These are phyloP conservation scores for Aplysina aerophoba DNA, from an alignment of 37 sponge, comb jelly and placozoan species.

Conservation along the genomic window DNA sequence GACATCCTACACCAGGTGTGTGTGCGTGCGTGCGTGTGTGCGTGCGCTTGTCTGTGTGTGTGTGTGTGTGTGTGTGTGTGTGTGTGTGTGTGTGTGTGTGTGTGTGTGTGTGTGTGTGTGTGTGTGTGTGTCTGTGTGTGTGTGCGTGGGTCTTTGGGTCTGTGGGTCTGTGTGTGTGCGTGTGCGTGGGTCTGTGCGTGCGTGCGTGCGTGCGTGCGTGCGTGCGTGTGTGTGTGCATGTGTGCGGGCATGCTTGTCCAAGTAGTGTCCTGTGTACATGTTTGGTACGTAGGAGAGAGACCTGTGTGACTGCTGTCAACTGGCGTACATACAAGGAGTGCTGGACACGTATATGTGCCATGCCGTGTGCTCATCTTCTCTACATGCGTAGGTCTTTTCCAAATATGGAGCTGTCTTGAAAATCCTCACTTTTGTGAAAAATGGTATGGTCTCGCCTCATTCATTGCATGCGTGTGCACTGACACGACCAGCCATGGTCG, in stretches of 20 bases:
- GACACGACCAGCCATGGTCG: background rate
- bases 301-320: background rate
- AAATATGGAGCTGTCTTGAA: slow-evolving; percentile 86
- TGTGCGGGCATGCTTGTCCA: too few relatives aligned
- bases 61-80: background rate
- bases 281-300: background rate
- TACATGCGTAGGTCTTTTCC: slow-evolving; percentile 70
- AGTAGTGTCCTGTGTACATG: too few relatives aligned
- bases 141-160: background rate
- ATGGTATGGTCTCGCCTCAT: slow-evolving; percentile 73
- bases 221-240: background rate
- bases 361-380: background rate
- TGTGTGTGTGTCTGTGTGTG: background rate
- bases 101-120: slow-evolving; percentile 18
- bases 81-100: slow-evolving; percentile 3
- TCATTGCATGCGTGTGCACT: background rate
- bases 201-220: background rate
- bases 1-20: slow-evolving; percentile 86
- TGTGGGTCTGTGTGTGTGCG: slow-evolving; percentile 20
- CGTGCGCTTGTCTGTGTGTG: background rate
- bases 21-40: background rate
- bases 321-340: background rate
- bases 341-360: background rate
- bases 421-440: slow-evolving; percentile 92
- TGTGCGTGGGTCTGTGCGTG: background rate